These are phyloP conservation scores for Aspidiotus destructor DNA, from an alignment of 2,888 invertebrate genomes.

Conservation along the genomic window DNA sequence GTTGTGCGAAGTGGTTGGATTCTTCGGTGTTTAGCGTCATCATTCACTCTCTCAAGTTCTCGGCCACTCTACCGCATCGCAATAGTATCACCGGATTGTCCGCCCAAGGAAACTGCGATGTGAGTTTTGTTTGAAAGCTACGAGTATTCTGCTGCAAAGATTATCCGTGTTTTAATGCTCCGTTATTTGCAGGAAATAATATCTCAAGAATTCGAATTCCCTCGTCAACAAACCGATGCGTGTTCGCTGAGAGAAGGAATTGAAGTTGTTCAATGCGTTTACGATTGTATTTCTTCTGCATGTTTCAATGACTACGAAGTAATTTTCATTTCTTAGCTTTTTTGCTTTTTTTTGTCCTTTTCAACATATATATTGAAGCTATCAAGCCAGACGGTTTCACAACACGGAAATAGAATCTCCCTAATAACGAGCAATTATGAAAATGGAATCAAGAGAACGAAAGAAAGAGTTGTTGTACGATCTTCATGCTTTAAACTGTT, in stretches of 20 bases:
- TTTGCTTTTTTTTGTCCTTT: background rate
- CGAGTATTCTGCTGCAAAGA: background rate
- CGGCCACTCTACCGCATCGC: background rate
- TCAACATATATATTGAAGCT: no score
- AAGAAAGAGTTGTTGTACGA: no score
- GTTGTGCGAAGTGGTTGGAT: no score
- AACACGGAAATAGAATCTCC: no score
- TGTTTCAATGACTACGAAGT: slow-evolving; percentile 58
- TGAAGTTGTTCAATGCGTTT: slow-evolving; percentile 59
- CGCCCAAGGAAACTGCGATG: slow-evolving; percentile 77
- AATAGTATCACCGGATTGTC: slow-evolving; percentile 73
- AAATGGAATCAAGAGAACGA: no score
- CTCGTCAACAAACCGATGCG: slow-evolving; percentile 66
- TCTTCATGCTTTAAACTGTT: no score
- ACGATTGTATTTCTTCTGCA: slow-evolving; percentile 75
- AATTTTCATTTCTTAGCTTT: background rate
- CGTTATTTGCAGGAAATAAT: slow-evolving; percentile 53
- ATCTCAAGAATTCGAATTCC: slow-evolving; percentile 71
- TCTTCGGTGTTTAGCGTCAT: no score
- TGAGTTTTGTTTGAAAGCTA: slow-evolving; percentile 43
- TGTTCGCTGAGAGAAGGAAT: slow-evolving; percentile 56
- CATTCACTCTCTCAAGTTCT: no score
- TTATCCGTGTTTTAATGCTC: background rate
- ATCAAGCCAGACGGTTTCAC: no score
- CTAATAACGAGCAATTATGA: no score